phyloP scores from a whole-genome alignment of 2,797 vertebrate genomes.

The Siniperca scherzeri region DNA sequence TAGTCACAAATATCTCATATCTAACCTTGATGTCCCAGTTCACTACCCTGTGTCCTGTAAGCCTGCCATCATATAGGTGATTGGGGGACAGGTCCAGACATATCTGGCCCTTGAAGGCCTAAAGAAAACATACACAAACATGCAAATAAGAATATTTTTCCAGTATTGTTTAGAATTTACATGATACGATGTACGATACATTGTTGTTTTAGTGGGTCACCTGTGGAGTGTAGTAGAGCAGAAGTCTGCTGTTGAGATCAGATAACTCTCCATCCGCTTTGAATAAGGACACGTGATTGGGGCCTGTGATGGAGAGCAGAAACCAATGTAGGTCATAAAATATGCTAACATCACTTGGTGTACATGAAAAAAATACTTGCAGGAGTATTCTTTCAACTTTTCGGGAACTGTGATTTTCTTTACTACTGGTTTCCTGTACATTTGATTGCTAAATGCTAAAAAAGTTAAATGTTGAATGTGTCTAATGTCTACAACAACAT shows the following conservation, averaged over 20 bases:
- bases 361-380: not conserved
- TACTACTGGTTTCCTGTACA: not conserved
- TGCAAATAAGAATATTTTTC: not conserved
- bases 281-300: slow-evolving; percentile 92
- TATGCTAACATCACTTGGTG: slow-evolving; percentile 37
- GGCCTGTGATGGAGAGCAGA: slow-evolving; percentile 83
- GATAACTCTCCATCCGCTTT: slow-evolving; percentile 91
- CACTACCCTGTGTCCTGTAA: slow-evolving; percentile 94
- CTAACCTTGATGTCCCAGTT: slow-evolving; percentile 96
- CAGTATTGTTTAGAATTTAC: slow-evolving; percentile 4
- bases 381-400: not conserved
- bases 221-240: slow-evolving; percentile 98
- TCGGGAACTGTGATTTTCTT: slow-evolving; percentile 1
- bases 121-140: slow-evolving; percentile 19
- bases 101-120: slow-evolving; percentile 97
- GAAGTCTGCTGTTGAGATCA: slow-evolving; percentile 91
- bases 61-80: slow-evolving; percentile 91
- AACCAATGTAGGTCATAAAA: slow-evolving; percentile 39
- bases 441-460: not conserved
- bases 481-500: not conserved
- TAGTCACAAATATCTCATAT: slow-evolving; percentile 2
- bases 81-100: slow-evolving; percentile 95
- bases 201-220: slow-evolving; percentile 75
- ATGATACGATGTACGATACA: not conserved
- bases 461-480: not conserved